phyloP scores from a whole-genome alignment of 2,113 vertebrate species.

The Lasiurus borealis region DNA sequence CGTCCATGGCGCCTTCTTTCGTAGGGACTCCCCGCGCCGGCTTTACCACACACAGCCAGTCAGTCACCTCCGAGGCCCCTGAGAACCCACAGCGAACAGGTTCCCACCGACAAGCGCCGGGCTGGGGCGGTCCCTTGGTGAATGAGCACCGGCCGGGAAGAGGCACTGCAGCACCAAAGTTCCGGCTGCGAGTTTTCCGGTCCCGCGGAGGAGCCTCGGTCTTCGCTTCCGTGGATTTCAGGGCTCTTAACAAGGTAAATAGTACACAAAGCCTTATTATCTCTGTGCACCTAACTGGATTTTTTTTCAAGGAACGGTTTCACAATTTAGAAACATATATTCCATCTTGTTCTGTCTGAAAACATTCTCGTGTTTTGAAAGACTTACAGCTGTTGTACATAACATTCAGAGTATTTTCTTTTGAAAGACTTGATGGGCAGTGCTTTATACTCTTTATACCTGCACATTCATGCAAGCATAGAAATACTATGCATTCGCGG shows the following conservation, averaged over 20 bases:
- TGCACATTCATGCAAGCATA: conserved; percentile 37
- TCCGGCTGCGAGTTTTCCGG: conserved; percentile 68
- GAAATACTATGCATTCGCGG: conserved; percentile 2
- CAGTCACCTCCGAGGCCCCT: background rate
- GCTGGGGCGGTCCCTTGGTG: conserved; percentile 28
- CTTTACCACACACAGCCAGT: background rate
- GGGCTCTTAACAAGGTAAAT: background rate
- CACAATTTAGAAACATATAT: conserved; percentile 36
- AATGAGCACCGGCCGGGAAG: conserved; percentile 51
- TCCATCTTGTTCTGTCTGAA: conserved; percentile 20
- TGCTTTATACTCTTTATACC: conserved; percentile 31
- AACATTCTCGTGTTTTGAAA: conserved; percentile 23
- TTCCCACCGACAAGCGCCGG: conserved; percentile 35
- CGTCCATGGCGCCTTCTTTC: conserved; percentile 90
- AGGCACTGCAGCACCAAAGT: conserved; percentile 64
- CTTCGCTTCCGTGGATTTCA: background rate
- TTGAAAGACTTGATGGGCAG: background rate
- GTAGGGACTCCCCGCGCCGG: fast-evolving
- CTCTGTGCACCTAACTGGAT: background rate
- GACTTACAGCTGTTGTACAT: background rate
- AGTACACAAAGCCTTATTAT: background rate
- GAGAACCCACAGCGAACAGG: background rate
- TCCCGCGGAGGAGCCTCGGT: background rate
- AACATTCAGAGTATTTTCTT: conserved; percentile 36
- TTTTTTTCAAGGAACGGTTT: conserved; percentile 24